phyloP scores from a whole-genome alignment of 2,113 vertebrate species.

The Sander lucioperca region DNA sequence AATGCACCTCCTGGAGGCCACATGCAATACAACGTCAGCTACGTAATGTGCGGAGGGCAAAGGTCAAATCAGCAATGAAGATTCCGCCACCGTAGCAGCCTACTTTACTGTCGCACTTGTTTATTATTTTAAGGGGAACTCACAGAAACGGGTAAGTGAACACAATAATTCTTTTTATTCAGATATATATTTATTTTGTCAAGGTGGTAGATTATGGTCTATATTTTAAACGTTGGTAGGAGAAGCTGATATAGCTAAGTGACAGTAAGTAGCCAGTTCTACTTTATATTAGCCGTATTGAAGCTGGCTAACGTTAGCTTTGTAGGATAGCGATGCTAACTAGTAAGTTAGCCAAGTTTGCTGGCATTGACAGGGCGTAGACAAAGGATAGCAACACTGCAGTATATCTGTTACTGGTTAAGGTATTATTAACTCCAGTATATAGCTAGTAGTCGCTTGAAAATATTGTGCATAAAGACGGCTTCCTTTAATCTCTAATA shows the following conservation, averaged over 20 bases:
- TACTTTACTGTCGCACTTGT: constrained; percentile 71
- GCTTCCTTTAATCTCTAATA: not conserved
- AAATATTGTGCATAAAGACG: not conserved
- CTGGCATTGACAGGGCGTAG: not conserved
- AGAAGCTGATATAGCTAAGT: not conserved
- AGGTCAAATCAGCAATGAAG: constrained; percentile 75
- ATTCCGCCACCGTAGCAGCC: constrained; percentile 64
- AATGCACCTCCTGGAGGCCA: constrained; percentile 35
- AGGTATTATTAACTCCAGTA: accelerated
- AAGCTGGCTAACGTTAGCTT: constrained; percentile 65
- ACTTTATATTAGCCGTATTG: constrained; percentile 65
- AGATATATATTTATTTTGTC: accelerated
- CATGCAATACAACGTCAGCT: not conserved
- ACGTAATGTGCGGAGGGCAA: constrained; percentile 59
- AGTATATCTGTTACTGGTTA: not conserved
- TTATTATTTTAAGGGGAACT: constrained; percentile 63
- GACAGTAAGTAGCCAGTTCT: constrained; percentile 45
- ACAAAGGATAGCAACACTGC: not conserved
- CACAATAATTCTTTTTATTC: accelerated
- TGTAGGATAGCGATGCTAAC: constrained; percentile 45
- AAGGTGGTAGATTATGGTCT: not conserved
- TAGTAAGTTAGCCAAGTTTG: constrained; percentile 51
- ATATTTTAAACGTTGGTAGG: not conserved
- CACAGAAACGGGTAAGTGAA: constrained; percentile 64
- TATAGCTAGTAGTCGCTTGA: not conserved